Evolutionary conservation across 2,888 invertebrate genomes (phyloP), one percentile per base, ranked within the genome.

Genomic region (Zelleria hepariella): DNA sequence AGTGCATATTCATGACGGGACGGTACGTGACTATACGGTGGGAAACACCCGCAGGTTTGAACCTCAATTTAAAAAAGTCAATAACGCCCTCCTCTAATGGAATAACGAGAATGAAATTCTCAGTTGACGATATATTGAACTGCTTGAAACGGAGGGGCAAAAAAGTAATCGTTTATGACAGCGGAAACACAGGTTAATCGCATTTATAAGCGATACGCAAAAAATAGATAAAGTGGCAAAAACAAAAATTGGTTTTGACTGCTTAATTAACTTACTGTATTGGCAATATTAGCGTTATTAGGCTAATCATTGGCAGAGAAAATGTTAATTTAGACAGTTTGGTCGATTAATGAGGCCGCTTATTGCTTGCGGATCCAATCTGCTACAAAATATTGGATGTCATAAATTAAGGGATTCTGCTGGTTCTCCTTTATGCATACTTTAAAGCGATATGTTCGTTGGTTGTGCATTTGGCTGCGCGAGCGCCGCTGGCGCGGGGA

Each of bases 51-150:
- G 27, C 47, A 27, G 51, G 25, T 42, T 54, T 23, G n/a, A 64
- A 72, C 69, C 75, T 80, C 74, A 74, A 77, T 73, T 77, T 77
- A 68, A 76, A 78, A 77, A 32, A 32, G 32, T 32, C 15, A 27
- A n/a, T n/a, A n/a, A n/a, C n/a, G n/a, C n/a, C n/a, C n/a, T n/a
- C n/a, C n/a, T n/a, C n/a, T n/a, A 42, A 42, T 32, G 32, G 1
- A 15, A 3, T 42, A 42, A 42, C 10, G 15, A 42, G 32, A 10
- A 42, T 42, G 32, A 15, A 42, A 10, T 5, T 15, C 10, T 42
- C 32, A 42, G 32, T 42, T 2, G 32, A 42, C 32, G 32, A 42
- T 42, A 7, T 51, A 51, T 51, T 5, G 21, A 8, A 4, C 21
- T 51, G 20, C 18, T 23, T 7, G 23, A 10, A 51, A 23, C 51